Evolutionary conservation across 2,888 invertebrate species (phyloP).

Genomic region (Beris morrisii): DNA sequence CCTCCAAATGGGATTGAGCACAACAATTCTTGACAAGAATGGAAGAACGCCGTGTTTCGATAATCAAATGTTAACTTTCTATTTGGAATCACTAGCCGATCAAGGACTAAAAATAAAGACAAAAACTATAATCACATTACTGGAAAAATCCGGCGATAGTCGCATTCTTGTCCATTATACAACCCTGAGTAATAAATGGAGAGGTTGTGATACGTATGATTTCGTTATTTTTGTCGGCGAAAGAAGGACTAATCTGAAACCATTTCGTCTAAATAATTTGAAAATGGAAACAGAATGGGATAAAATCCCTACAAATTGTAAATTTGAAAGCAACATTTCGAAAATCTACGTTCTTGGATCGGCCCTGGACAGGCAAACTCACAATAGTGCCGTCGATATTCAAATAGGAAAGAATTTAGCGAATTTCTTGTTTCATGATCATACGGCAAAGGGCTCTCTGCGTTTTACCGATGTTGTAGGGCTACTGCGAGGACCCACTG

Average conservation of each 20-base stretch:
- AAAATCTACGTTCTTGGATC: constrained; percentile 23
- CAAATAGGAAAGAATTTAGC: constrained; percentile 32
- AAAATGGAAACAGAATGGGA: background rate
- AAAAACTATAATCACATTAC: constrained; percentile 9
- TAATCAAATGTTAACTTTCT: constrained; percentile 24
- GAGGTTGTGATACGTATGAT: constrained; percentile 16
- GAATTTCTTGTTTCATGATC: background rate
- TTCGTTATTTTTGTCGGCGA: constrained; percentile 22
- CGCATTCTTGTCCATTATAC: constrained; percentile 22
- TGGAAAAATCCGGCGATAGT: constrained; percentile 7
- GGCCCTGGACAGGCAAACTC: background rate
- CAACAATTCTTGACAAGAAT: constrained; percentile 18
- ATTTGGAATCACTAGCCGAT: background rate
- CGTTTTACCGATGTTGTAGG: constrained; percentile 20
- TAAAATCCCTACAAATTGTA: constrained; percentile 23
- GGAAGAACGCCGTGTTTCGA: constrained; percentile 16
- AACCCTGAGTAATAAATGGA: constrained; percentile 17
- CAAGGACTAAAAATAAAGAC: constrained; percentile 9
- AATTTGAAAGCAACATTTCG: constrained; percentile 18
- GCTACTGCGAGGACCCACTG: constrained; percentile 5
- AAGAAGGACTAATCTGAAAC: background rate
- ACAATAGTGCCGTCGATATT: background rate
- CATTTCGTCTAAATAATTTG: constrained; percentile 1
- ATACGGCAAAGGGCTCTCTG: background rate
- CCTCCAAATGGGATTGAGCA: constrained; percentile 4